phyloP scores from a whole-genome alignment of 2,113 vertebrate genomes.

The Lagopus leucura region DNA sequence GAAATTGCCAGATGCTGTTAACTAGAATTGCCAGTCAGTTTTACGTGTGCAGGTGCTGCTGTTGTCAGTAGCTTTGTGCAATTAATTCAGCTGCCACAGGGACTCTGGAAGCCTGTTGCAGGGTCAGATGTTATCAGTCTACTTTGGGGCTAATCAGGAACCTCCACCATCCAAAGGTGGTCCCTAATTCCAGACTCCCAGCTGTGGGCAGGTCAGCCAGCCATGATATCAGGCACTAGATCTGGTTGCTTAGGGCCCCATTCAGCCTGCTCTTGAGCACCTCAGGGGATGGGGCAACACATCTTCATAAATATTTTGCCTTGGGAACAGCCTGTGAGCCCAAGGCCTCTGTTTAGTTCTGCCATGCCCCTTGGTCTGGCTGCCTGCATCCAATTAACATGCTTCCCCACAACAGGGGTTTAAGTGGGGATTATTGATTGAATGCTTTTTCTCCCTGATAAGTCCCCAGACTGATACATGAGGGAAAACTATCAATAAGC shows the following conservation, averaged over 20 bases:
- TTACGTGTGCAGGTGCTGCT: conserved; percentile 45
- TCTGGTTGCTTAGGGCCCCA: no score
- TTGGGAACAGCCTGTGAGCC: neutral
- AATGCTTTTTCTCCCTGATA: neutral
- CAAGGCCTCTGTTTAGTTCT: neutral
- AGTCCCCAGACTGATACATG: neutral
- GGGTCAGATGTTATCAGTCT: neutral
- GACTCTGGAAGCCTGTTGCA: neutral
- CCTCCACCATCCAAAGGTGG: neutral
- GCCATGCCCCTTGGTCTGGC: rapidly evolving
- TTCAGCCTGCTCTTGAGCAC: no score
- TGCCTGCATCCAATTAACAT: neutral
- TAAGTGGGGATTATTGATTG: neutral
- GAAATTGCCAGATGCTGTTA: conserved; percentile 60
- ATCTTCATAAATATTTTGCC: neutral
- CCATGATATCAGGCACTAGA: no score
- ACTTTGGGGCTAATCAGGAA: neutral
- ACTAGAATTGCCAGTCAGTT: conserved; percentile 14
- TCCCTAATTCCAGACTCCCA: neutral
- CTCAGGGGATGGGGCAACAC: no score
- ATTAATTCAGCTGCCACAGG: conserved; percentile 53
- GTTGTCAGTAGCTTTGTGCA: conserved; percentile 23
- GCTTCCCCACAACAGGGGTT: rapidly evolving
- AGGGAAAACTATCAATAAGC: neutral
- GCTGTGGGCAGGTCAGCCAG: no score